Percentiles rank a stretch among this genome's conserved stretches.
Conservation (phyloP, 1,140 invertebrate species). For the Calephelis nemesis region DNA sequence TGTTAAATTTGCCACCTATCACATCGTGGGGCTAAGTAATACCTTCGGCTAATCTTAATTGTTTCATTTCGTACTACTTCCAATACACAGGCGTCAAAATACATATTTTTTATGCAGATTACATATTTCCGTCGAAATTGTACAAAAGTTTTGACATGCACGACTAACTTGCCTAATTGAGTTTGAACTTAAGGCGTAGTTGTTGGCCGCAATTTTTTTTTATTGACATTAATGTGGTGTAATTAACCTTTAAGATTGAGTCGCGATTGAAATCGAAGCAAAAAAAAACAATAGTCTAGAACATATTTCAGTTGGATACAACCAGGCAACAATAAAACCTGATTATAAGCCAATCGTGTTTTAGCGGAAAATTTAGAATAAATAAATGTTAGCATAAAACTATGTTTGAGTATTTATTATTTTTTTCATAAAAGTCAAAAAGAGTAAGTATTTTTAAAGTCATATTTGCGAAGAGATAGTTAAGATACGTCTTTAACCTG, state of each 20-base stretch:
- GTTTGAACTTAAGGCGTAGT: neutral
- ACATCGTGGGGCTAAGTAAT: too few species aligned
- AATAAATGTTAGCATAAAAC: neutral
- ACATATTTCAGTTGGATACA: neutral
- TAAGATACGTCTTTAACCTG: too few species aligned
- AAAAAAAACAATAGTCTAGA: neutral
- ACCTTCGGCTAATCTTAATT: too few species aligned
- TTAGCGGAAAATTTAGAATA: slow-evolving; percentile 1
- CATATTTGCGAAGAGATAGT: too few species aligned
- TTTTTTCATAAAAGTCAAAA: too few species aligned
- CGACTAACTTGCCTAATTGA: slow-evolving; percentile 1
- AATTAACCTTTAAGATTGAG: slow-evolving; percentile 3
- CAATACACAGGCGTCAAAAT: too few species aligned
- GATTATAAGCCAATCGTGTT: slow-evolving; percentile 11
- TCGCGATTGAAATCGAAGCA: neutral
- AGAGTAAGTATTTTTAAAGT: too few species aligned
- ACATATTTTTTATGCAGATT: too few species aligned
- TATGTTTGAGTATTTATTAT: neutral
- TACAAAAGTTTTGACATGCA: slow-evolving; percentile 20
- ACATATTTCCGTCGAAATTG: neutral
- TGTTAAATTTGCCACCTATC: too few species aligned
- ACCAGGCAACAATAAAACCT: slow-evolving; percentile 12
- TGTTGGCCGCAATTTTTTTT: neutral
- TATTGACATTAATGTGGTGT: neutral
- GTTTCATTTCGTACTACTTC: too few species aligned